Base-by-base conservation (phyloP, 2,113 vertebrate species). In the Marmota monax region DNA sequence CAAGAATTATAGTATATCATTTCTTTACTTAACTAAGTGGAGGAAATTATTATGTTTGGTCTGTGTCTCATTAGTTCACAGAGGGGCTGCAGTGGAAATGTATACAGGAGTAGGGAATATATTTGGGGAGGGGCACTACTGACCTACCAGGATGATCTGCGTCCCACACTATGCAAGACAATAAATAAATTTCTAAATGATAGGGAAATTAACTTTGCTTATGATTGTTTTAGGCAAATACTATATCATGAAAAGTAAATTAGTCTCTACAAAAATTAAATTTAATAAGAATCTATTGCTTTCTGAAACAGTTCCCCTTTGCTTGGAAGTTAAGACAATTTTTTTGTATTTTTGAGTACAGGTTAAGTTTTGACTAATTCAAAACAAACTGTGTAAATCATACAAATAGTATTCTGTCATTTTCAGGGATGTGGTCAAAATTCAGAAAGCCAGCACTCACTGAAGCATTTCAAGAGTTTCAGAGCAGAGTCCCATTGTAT, bases 401-500 rank as follows among this genome's bases (percentile, higher is more conserved):
- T 83, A 67, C 22, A 95, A 69, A 87, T 76, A 69, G 13, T 53
- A 69, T 79, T 90, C 61, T 97, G 17, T 90, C 1, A 0, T 82
- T 73, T 97, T 90, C 95, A 99, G 99, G 99, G 99, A 32, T 99
- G 99, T 91, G 99, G 99, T 98, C 99, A 99, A 95, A 99, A 98
- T 91, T 99, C 99, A 0, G 99, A 99, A 98, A 98, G 98, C 76
- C 99, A 99, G 67, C 99, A 99, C 95, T 99, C 99, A 70, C 92
- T 99, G 97, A 99, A 99, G 87, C 99, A 99, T 97, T 99, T 99
- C 95, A 99, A 99, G 74, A 98, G 98, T 84, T 98, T 98, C 34
- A 98, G 96, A 92, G 93, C 98, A 58, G 99, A 99, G 79, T 98
- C 99, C 45, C 99, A 99, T 73, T 99, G 99, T 98, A 99, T 99